Percentiles rank a stretch among this genome's conserved stretches.
phyloP scores from a whole-genome alignment of 2,888 invertebrate species.

The Masnerella sp. region DNA sequence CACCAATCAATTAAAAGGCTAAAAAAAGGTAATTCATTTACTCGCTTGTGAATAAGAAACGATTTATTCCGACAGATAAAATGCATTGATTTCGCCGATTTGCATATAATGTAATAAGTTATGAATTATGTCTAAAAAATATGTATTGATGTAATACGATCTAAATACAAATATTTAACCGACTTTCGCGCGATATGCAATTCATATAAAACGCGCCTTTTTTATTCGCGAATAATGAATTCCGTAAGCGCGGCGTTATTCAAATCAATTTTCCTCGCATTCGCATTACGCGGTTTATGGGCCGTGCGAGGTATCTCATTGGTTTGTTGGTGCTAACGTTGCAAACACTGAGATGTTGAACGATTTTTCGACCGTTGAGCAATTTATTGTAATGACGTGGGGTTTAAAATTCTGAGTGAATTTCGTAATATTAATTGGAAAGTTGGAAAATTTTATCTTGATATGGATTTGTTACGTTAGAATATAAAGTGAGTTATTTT shows the following conservation, averaged over 20 bases:
- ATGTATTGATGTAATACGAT: slow-evolving; percentile 25
- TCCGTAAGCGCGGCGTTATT: slow-evolving; percentile 1
- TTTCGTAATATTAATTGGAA: too few species aligned
- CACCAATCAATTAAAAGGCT: too few species aligned
- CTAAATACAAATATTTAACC: slow-evolving; percentile 23
- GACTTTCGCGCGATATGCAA: slow-evolving; percentile 33
- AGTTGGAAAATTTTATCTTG: too few species aligned
- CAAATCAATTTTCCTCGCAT: slow-evolving; percentile 14
- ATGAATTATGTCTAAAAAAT: slow-evolving; percentile 11
- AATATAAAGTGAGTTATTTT: too few species aligned
- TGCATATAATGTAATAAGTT: slow-evolving; percentile 17
- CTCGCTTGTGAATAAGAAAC: background rate
- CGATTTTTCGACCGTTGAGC: too few species aligned
- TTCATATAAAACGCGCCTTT: slow-evolving; percentile 7
- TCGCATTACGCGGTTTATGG: background rate
- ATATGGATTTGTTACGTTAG: too few species aligned
- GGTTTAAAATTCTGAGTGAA: too few species aligned
- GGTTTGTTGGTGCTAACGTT: background rate
- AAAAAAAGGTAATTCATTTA: background rate
- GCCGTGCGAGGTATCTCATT: background rate
- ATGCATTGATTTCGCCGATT: background rate
- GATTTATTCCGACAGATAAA: background rate
- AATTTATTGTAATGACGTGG: too few species aligned
- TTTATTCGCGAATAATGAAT: slow-evolving; percentile 1
- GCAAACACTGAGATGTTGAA: background rate